Conservation (phyloP, 2,113 vertebrate genomes). For the Orcinus orca region DNA sequence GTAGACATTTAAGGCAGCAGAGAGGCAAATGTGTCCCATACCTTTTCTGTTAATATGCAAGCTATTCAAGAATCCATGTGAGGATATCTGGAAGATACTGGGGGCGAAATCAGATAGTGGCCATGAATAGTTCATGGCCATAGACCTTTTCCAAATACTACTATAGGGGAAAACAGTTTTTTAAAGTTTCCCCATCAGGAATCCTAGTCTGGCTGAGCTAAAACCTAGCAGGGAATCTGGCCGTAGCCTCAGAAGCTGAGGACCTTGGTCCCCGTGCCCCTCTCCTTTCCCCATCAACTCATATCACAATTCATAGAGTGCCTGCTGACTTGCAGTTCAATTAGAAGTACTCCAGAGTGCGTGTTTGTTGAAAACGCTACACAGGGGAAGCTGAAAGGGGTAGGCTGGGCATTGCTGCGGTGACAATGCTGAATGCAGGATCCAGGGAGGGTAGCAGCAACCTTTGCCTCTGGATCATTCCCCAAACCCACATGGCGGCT, state of each 20-base stretch:
- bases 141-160: slow-evolving; percentile 19
- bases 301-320: neutral
- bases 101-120: neutral
- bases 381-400: neutral
- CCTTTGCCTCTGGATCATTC: neutral
- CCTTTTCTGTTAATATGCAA: neutral
- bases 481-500: neutral
- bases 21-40: neutral
- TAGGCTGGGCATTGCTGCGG: neutral
- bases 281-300: neutral
- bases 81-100: neutral
- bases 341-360: neutral
- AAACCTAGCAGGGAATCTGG: neutral
- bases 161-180: neutral
- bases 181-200: neutral
- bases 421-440: neutral
- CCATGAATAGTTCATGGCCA: slow-evolving; percentile 17
- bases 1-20: neutral
- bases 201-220: neutral
- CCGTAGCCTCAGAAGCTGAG: neutral
- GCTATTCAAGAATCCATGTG: neutral
- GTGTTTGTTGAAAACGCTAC: neutral
- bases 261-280: neutral
- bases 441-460: neutral
- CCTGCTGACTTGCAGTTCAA: neutral